Conservation (phyloP, 1,140 invertebrate genomes). For the Fopius arisanus region DNA sequence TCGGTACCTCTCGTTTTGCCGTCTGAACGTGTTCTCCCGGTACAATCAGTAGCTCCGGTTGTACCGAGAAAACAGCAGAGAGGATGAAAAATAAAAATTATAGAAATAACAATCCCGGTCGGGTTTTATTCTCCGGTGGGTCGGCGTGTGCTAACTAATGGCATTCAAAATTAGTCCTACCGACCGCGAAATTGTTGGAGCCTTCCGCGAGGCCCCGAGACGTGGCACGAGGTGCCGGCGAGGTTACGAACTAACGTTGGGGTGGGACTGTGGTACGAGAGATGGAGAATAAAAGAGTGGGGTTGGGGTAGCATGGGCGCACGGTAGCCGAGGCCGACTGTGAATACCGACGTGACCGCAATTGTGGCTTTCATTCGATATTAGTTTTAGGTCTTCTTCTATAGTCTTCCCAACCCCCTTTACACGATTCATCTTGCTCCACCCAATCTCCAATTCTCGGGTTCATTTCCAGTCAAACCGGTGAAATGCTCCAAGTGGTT, state of each 20-base stretch:
- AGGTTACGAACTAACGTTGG: slow-evolving; percentile 38
- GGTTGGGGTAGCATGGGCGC: background rate
- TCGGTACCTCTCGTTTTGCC: background rate
- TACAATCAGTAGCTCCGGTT: slow-evolving; percentile 7
- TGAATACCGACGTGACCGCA: slow-evolving; percentile 20
- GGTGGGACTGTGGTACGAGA: slow-evolving; percentile 20
- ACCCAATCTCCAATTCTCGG: background rate
- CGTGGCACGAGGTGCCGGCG: slow-evolving; percentile 16
- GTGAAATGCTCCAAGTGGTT: slow-evolving; percentile 23
- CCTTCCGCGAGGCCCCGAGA: slow-evolving; percentile 12
- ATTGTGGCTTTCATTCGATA: slow-evolving; percentile 49
- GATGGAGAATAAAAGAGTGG: slow-evolving; percentile 5
- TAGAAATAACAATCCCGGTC: slow-evolving; percentile 24
- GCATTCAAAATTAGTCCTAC: slow-evolving; percentile 37
- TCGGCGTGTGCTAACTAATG: slow-evolving; percentile 37
- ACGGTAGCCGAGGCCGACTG: slow-evolving; percentile 24
- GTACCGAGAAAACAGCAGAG: background rate
- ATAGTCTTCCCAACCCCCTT: background rate
- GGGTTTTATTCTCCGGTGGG: background rate
- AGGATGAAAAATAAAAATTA: background rate
- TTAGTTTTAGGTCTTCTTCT: slow-evolving; percentile 57
- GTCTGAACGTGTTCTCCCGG: background rate
- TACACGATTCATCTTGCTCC: slow-evolving; percentile 4
- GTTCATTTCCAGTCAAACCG: slow-evolving; percentile 2
- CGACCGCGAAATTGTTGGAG: slow-evolving; percentile 29